These are phyloP conservation scores for Balearica regulorum DNA, from an alignment of 2,797 vertebrate species.

Conservation along the genomic window DNA sequence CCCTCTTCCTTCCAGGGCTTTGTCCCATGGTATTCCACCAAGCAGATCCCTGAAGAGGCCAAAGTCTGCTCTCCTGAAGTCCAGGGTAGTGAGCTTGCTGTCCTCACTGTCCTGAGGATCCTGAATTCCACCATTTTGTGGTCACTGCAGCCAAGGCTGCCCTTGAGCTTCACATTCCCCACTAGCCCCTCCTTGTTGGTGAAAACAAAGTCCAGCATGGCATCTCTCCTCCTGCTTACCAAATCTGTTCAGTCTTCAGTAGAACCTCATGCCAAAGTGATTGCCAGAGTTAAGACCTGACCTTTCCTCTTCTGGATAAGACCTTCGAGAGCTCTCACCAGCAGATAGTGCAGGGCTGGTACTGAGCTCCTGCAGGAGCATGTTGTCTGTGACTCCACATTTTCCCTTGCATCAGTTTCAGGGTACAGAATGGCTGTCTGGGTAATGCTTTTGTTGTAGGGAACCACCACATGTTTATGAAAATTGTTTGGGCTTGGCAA, in stretches of 20 bases:
- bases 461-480: rapidly evolving
- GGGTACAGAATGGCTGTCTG: not conserved
- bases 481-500: not conserved
- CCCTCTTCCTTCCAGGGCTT: too few species aligned
- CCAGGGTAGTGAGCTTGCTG: too few species aligned
- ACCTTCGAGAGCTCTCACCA: not conserved
- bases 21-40: too few species aligned
- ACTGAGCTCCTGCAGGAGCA: not conserved
- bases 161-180: too few species aligned
- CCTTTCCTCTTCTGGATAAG: not conserved
- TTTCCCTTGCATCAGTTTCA: not conserved
- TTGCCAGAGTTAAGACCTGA: not conserved
- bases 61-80: too few species aligned
- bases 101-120: too few species aligned
- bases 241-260: not conserved
- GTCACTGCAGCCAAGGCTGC: too few species aligned
- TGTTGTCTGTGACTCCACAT: rapidly evolving
- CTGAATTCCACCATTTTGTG: too few species aligned
- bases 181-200: too few species aligned
- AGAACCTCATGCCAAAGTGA: not conserved
- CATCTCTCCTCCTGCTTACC: not conserved
- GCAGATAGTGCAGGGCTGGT: not conserved
- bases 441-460: not conserved
- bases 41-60: too few species aligned
- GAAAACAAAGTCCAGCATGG: too few species aligned